Base-by-base conservation (phyloP, 2,113 vertebrate genomes). In the Haemorhous mexicanus region DNA sequence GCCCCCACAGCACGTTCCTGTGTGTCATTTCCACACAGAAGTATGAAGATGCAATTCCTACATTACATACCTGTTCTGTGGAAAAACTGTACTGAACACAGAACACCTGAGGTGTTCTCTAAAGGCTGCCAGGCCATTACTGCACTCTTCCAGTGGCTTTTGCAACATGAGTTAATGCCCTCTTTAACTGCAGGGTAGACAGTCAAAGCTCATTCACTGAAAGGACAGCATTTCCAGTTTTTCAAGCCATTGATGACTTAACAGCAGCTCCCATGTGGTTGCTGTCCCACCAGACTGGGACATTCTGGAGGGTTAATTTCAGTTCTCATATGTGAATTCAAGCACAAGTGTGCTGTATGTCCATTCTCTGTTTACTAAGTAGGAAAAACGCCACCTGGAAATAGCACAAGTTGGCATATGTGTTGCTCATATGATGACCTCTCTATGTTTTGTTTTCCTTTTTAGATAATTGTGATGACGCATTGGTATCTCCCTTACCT, bases 401-500 rank as follows among this genome's bases (percentile, higher is more conserved):
- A n/a, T 32, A 93, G 28, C 33, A 46, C 16, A 70, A 23, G 6
- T 10, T 77, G 55, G 8, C 6, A 2, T 89, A 64, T 90, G 67
- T 82, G 26, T 89, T 91, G 90, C 44, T 93, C 37, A 28, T 84
- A 50, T 90, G 70, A 93, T 96, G 58, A 92, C 82, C 66, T 90
- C 56, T 95, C 27, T 87, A 6, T 87, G 62, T 97, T 74, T 80
- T 97, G 27, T 95, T 85, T 72, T 49, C 95, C 39, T 74, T 79
- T 89, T 63, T 87, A 98, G 99, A 99, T 96, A 98, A 98, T 91
- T 99, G 99, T 96, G 99, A 99, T 94, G 98, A 98, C 55, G 98
- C 98, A 0, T 90, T 99, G 83, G 97, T 98, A 15, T 98, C 98
- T 50, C 80, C 96, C 44, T 98, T 99, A 14, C 98, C 97, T 52